Conservation (phyloP, 1,140 invertebrate genomes). For the Onthophagus taurus region DNA sequence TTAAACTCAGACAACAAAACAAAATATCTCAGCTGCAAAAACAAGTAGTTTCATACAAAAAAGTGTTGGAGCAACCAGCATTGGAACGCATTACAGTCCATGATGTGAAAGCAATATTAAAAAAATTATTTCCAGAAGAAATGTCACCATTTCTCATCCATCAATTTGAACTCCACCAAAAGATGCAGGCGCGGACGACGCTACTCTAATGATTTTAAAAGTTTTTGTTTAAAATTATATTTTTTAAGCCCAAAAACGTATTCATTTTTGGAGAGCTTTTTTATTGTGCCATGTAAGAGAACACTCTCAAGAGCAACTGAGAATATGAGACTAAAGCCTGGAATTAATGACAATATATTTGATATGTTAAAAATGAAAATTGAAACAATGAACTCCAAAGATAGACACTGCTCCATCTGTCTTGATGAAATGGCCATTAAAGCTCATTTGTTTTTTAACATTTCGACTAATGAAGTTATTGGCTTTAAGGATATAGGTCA, state of each 20-base stretch:
- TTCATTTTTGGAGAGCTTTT: neutral
- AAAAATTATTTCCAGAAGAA: no score
- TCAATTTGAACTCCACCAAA: no score
- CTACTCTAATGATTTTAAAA: conserved; percentile 10
- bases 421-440: conserved; percentile 11
- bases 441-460: conserved; percentile 4
- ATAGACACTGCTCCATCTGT: neutral
- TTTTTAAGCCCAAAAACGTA: conserved; percentile 10
- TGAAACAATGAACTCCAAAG: neutral
- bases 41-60: no score
- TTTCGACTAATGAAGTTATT: conserved; percentile 4
- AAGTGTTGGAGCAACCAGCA: no score
- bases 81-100: no score
- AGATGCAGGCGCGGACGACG: no score
- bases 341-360: conserved; percentile 8
- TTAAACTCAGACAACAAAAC: no score
- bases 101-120: no score
- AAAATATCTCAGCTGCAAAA: no score
- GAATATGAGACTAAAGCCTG: neutral
- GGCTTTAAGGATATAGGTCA: conserved; percentile 3
- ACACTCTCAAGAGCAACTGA: conserved; percentile 2
- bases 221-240: conserved; percentile 9
- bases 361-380: neutral
- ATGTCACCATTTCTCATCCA: no score
- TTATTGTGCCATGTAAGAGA: conserved; percentile 2